Conservation (phyloP, 2,113 vertebrate species). For the Ammospiza nelsoni region DNA sequence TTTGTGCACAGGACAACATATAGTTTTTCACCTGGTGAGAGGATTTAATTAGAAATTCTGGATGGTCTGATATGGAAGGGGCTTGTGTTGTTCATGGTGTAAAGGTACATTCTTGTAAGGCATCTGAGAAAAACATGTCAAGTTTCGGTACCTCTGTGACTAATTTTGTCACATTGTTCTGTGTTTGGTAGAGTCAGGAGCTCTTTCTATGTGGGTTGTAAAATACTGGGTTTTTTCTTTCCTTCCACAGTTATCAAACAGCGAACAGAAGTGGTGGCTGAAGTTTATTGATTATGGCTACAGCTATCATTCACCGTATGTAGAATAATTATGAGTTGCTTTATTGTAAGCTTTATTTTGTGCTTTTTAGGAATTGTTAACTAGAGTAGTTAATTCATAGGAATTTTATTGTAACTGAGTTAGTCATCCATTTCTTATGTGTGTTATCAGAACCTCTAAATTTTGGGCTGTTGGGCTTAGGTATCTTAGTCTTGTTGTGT, state of each 20-base stretch:
- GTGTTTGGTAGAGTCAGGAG: neutral
- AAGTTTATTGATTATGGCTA: conserved; percentile 60
- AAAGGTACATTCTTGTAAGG: neutral
- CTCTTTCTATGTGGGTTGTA: neutral
- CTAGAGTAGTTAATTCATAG: neutral
- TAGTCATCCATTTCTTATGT: neutral
- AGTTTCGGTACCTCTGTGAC: neutral
- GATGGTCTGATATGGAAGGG: neutral
- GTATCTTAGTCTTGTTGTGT: neutral
- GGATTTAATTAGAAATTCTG: neutral
- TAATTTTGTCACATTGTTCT: neutral
- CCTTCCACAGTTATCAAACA: conserved; percentile 70
- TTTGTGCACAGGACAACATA: neutral
- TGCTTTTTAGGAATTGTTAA: neutral
- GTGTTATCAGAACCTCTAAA: neutral
- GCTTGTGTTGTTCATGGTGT: neutral
- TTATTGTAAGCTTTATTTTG: neutral
- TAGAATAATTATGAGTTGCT: neutral
- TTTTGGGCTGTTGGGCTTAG: neutral
- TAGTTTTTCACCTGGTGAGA: neutral
- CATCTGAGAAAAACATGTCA: neutral
- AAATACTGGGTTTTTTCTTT: neutral
- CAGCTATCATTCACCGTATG: conserved; percentile 62
- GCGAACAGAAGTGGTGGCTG: conserved; percentile 79
- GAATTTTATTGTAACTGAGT: neutral